Evolutionary conservation across 2,888 invertebrate genomes (phyloP).

Genomic region (Plusia festucae): DNA sequence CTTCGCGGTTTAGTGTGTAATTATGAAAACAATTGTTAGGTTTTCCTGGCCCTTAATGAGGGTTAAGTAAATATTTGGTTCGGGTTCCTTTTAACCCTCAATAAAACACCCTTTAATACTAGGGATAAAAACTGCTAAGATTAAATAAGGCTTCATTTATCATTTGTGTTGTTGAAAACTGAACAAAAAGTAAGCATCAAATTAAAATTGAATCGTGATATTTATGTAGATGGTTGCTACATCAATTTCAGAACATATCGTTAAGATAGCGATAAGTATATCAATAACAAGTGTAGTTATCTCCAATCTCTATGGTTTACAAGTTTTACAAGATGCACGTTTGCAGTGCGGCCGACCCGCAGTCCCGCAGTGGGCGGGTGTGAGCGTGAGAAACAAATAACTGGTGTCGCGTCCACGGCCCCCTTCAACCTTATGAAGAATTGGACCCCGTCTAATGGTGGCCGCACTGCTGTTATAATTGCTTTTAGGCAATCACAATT

Average conservation of each 20-base stretch:
- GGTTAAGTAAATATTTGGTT: constrained; percentile 52
- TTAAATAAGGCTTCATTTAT: constrained; percentile 32
- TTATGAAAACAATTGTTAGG: constrained; percentile 56
- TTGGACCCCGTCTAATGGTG: constrained; percentile 63
- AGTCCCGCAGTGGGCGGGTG: constrained; percentile 84
- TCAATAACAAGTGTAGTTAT: constrained; percentile 59
- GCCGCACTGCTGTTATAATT: constrained; percentile 71
- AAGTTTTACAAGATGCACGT: constrained; percentile 62
- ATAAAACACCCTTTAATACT: constrained; percentile 50
- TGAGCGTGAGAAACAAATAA: constrained; percentile 86
- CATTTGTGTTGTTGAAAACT: constrained; percentile 18
- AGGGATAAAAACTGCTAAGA: constrained; percentile 42
- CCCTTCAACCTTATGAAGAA: constrained; percentile 64
- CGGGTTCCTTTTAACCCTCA: constrained; percentile 41
- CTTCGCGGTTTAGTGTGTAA: constrained; percentile 43
- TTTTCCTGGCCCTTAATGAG: constrained; percentile 47
- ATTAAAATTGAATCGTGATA: constrained; percentile 43
- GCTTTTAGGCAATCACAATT: constrained; percentile 71
- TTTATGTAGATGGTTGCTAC: constrained; percentile 44
- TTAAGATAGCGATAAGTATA: constrained; percentile 56
- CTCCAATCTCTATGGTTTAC: constrained; percentile 56
- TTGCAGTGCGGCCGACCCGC: constrained; percentile 66
- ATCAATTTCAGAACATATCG: constrained; percentile 52
- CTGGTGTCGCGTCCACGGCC: constrained; percentile 77
- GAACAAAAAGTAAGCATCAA: constrained; percentile 25